phyloP scores from a whole-genome alignment of 2,888 invertebrate species.

The Acronicta aceris region DNA sequence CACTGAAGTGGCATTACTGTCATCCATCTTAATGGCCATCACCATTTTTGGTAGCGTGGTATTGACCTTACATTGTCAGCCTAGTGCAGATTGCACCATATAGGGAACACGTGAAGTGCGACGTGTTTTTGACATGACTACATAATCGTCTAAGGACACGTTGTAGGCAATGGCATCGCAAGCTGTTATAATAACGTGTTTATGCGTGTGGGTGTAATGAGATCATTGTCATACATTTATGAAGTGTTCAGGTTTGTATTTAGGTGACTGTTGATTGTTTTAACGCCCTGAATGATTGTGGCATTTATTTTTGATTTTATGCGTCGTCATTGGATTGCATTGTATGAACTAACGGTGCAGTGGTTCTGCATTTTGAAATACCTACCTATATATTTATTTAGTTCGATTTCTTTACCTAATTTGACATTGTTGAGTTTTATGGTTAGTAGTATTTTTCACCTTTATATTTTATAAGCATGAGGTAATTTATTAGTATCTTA shows the following conservation, averaged over 20 bases:
- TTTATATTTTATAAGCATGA: not conserved
- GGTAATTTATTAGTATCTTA: too few species aligned
- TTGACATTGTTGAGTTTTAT: not conserved
- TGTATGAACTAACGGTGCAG: not conserved
- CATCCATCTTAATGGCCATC: slow-evolving; percentile 31
- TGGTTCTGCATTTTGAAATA: slow-evolving; percentile 1
- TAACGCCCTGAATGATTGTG: slow-evolving; percentile 14
- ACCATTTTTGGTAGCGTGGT: slow-evolving; percentile 52
- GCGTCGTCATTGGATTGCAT: slow-evolving; percentile 7
- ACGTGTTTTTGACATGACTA: slow-evolving; percentile 46
- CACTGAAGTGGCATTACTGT: slow-evolving; percentile 17
- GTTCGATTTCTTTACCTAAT: not conserved
- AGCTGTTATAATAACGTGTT: slow-evolving; percentile 46
- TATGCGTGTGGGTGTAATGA: slow-evolving; percentile 70
- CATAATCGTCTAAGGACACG: slow-evolving; percentile 48
- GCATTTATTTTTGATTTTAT: slow-evolving; percentile 13
- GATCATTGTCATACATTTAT: slow-evolving; percentile 64
- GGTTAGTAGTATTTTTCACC: not conserved
- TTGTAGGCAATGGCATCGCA: slow-evolving; percentile 52
- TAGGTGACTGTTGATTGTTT: slow-evolving; percentile 42
- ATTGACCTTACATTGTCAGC: slow-evolving; percentile 56
- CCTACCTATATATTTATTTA: not conserved
- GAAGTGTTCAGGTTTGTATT: slow-evolving; percentile 30
- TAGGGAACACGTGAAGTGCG: slow-evolving; percentile 47
- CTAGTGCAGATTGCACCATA: slow-evolving; percentile 54